Evolutionary conservation across 2,888 invertebrate genomes (phyloP), one percentile per base, ranked within the genome.

Genomic region (Heliconius aoede): DNA sequence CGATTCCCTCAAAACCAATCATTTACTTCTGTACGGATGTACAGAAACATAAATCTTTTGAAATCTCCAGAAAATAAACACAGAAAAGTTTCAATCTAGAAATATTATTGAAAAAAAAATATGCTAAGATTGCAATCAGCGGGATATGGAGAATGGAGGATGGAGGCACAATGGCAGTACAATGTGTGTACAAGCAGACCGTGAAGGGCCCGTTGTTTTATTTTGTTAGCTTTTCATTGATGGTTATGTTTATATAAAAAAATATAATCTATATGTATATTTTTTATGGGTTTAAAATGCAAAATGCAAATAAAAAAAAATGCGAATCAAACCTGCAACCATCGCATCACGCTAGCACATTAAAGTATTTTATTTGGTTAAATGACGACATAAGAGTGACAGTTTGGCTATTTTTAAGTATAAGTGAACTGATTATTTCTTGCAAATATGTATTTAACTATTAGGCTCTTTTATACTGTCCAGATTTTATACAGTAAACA

Each of bases 181-280:
- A 81, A 86, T 83, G 83, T 60, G n/a, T n/a, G 76, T 83, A 79
- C 78, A 79, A 82, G 81, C 84, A 88, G 87, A 88, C 87, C 85
- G 86, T 86, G 81, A 86, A 86, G 73, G 72, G 78, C 58, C 64
- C 69, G 73, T 80, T 77, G 72, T 78, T 79, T 79, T 81, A 80
- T 81, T 80, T 80, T 81, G 77, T 78, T 79, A 79, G 61, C 58
- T 75, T 75, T 72, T 32, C 71, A 73, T 65, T 73, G 65, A 65
- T 36, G 75, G 55, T 32, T n/a, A 30, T 69, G 15, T 69, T 51
- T 30, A 69, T 51, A 55, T n/a, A 51, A 51, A 30, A 30, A 69
- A 30, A 30, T 13, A 28, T n/a, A n/a, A 40, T 32, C 1, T 67
- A 18, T 36, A 40, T 40, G 18, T 24, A 40, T 40, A 15, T 18